These are phyloP conservation scores for Prolemur simus DNA, from an alignment of 2,113 vertebrate genomes.

Conservation along the genomic window DNA sequence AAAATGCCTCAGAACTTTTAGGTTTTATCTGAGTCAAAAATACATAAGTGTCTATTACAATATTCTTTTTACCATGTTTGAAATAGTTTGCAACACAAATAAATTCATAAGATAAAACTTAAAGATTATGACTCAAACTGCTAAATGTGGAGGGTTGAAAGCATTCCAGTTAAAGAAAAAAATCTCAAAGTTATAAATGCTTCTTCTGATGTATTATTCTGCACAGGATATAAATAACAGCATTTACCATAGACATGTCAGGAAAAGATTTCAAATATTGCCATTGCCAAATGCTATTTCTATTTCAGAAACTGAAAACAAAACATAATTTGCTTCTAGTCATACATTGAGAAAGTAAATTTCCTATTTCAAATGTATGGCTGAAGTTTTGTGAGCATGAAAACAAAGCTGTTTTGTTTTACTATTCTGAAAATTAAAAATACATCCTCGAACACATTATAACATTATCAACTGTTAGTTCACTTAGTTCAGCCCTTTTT, in stretches of 20 bases:
- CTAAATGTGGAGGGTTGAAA: background rate
- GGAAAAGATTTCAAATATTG: background rate
- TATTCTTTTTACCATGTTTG: background rate
- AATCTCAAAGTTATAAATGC: background rate
- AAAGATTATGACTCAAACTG: background rate
- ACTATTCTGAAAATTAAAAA: background rate
- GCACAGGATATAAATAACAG: background rate
- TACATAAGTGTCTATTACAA: background rate
- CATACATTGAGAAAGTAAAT: background rate
- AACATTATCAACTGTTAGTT: background rate
- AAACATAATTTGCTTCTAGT: background rate
- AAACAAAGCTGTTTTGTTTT: background rate
- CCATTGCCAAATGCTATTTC: background rate
- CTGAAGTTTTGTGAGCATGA: background rate
- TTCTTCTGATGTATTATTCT: background rate
- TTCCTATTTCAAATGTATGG: background rate
- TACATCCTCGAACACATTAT: background rate
- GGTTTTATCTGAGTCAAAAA: background rate
- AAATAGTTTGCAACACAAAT: background rate
- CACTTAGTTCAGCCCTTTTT: background rate
- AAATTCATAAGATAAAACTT: background rate
- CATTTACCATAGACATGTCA: background rate
- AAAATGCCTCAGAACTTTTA: background rate
- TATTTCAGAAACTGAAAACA: background rate
- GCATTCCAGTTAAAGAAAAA: background rate